Conservation (phyloP, 1,140 invertebrate genomes). For the Melipona quadrifasciata region DNA sequence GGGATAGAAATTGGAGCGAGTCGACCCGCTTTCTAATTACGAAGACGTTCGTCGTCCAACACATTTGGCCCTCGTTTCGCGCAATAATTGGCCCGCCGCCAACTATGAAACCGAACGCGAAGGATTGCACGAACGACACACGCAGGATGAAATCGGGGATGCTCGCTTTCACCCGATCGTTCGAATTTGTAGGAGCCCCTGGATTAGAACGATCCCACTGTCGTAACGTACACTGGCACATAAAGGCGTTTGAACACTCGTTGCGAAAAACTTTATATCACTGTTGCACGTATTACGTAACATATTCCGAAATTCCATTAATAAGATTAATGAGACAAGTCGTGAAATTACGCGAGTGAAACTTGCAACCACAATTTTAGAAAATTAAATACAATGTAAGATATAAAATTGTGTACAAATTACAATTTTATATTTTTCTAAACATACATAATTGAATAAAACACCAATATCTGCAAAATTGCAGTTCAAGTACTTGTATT, state of each 20-base stretch:
- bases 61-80: conserved; percentile 46
- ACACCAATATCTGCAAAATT: too few species aligned
- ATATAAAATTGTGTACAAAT: too few species aligned
- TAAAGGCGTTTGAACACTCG: neutral
- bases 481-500: too few species aligned
- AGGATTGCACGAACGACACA: conserved; percentile 11
- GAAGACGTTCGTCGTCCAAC: conserved; percentile 51
- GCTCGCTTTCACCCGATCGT: conserved; percentile 49
- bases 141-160: conserved; percentile 25
- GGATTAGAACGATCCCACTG: conserved; percentile 26
- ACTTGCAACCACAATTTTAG: too few species aligned
- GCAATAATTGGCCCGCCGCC: conserved; percentile 58
- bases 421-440: too few species aligned
- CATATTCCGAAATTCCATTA: neutral
- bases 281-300: neutral
- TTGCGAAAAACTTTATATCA: neutral
- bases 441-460: too few species aligned
- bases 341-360: too few species aligned
- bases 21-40: conserved; percentile 57
- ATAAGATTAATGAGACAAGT: neutral
- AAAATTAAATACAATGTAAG: too few species aligned
- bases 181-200: neutral
- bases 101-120: conserved; percentile 19
- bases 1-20: neutral
- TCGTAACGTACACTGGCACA: neutral